Evolutionary conservation across 2,113 vertebrate genomes (phyloP).

Genomic region (Thryonomys swinderianus): DNA sequence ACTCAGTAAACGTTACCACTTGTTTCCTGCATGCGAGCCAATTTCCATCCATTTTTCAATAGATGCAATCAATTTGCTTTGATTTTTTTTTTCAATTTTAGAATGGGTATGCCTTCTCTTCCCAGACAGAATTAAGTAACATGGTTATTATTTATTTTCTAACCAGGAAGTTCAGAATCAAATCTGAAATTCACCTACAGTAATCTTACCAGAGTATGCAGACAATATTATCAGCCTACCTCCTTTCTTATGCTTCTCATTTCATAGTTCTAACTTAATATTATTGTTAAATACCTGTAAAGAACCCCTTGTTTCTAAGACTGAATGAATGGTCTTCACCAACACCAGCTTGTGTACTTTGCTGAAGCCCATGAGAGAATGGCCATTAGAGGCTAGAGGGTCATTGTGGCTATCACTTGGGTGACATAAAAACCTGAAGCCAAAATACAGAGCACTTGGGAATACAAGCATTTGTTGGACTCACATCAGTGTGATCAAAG

Average conservation of each 20-base stretch:
- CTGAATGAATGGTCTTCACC: not conserved
- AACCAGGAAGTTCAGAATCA: conserved; percentile 6
- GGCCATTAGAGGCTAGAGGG: not conserved
- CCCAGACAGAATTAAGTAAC: not conserved
- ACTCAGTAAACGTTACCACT: conserved; percentile 43
- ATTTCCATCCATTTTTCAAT: not conserved
- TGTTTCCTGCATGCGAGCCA: conserved; percentile 43
- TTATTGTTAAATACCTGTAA: not conserved
- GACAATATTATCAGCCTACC: not conserved
- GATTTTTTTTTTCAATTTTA: not conserved
- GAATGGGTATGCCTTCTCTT: not conserved
- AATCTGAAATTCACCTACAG: not conserved
- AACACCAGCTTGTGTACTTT: not conserved
- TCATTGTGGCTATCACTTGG: not conserved
- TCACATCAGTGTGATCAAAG: not conserved
- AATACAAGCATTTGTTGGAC: not conserved
- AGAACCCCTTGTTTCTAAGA: not conserved
- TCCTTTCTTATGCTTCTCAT: not conserved
- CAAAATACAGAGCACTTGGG: not conserved
- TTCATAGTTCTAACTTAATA: not conserved
- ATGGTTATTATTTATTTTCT: not conserved
- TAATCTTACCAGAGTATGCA: not conserved
- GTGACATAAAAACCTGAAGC: not conserved
- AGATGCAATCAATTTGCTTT: not conserved
- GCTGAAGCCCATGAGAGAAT: not conserved